Evolutionary conservation across 1,140 invertebrate genomes (phyloP), one percentile per base, ranked within the genome.

Genomic region (Oncopodura yosiiana): DNA sequence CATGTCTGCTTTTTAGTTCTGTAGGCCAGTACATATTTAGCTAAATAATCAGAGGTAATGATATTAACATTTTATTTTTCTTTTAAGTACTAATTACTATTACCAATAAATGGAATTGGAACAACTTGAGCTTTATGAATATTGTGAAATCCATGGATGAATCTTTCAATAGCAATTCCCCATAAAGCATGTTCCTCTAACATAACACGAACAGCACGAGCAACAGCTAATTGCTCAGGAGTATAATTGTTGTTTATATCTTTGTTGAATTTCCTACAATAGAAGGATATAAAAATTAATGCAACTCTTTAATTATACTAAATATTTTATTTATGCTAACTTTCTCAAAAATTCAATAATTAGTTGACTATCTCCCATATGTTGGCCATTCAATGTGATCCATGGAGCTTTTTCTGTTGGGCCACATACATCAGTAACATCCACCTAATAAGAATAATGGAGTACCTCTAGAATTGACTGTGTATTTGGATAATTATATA

Each of bases 351-450:
- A 53, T 29, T 58, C 18, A 23, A 58, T 36, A 12, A 53, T 53
- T 8, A 58, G 26, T 41, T 58, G 39, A n/a, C 27, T 36, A 38
- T 58, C 56, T 12, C 23, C 56, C 4, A 58, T 32, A 34, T 52
- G 43, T 18, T 45, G 12, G 2, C 49, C 49, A 34, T 58, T 58
- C 16, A 58, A 30, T 21, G 42, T 32, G 16, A 58, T 58, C 56
- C 56, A 58, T n/a, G 56, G 56, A 4, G 45, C 18, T 30, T 58
- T 58, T 42, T 43, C 49, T 49, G 46, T 58, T 2, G 49, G 43
- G 8, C 56, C 56, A 16, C 30, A 2, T 8, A 0, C 14, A 41
- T 58, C 49, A 19, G 19, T 49, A 2, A 8, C 1, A 16, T 58
- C 56, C 16, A 50, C 3, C 56, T 58, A 23, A 12, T 14, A 30